These are phyloP conservation scores for Forbesichthys papilliferus DNA, from an alignment of 2,113 vertebrate genomes.

Conservation along the genomic window DNA sequence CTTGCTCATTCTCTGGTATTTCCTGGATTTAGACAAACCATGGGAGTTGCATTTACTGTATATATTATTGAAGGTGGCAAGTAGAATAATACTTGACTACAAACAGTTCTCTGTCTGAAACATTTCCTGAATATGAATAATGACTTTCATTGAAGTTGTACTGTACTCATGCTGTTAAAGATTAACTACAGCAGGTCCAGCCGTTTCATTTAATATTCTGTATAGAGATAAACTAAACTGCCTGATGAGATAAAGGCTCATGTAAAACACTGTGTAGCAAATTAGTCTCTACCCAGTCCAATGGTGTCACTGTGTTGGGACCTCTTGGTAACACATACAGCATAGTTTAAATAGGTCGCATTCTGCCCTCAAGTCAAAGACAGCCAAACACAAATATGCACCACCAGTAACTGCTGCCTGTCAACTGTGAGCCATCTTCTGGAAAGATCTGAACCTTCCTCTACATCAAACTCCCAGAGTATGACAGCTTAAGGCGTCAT, in stretches of 20 bases:
- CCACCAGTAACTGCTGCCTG: too few relatives aligned
- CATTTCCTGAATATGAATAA: slow-evolving; percentile 25
- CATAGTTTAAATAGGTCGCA: neutral
- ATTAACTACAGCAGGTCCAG: slow-evolving; percentile 21
- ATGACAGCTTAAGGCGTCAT: too few relatives aligned
- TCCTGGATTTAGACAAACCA: neutral
- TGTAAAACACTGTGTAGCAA: slow-evolving; percentile 5
- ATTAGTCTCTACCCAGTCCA: slow-evolving; percentile 21
- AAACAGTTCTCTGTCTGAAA: slow-evolving; percentile 7
- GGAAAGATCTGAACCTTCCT: too few relatives aligned
- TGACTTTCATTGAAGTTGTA: neutral
- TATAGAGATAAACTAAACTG: slow-evolving; percentile 19
- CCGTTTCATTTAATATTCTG: slow-evolving; percentile 9
- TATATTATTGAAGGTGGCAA: neutral
- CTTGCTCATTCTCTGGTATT: slow-evolving; percentile 32
- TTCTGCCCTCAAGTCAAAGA: neutral
- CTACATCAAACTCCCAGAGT: too few relatives aligned
- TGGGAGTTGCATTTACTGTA: slow-evolving; percentile 32
- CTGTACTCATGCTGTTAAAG: slow-evolving; percentile 26
- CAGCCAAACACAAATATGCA: too few relatives aligned
- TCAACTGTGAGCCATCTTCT: too few relatives aligned
- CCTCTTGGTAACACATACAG: neutral
- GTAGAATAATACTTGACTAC: neutral
- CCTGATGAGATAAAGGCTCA: slow-evolving; percentile 9
- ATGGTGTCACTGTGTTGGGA: neutral